Base-by-base conservation (phyloP, 2,888 invertebrate genomes). In the Cephus sareptanus region DNA sequence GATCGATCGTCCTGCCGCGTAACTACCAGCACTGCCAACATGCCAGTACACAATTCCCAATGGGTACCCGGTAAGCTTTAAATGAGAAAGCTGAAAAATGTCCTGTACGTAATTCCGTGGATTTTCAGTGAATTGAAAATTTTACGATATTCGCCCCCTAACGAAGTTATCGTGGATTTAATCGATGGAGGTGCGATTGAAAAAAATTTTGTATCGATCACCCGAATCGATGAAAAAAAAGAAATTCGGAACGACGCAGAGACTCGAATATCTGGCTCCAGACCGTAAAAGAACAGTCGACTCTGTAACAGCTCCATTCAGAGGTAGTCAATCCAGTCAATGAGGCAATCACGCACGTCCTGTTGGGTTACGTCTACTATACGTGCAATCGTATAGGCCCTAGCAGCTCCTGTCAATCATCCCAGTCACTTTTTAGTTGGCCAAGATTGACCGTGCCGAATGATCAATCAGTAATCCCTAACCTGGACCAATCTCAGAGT, bases 271-370 rank as follows among this genome's bases (percentile, higher is more conserved):
- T 56, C 56, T 56, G 23, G 56, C 56, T 9, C 56, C 71, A 71
- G 75, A 15, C 73, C 73, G 76, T 71, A 83, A 82, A 81, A 80
- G 81, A 82, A 79, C 83, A 83, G 69, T 80, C 79, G 80, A 81
- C 73, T 83, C 85, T 83, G 85, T 88, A 88, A 89, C 86, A 86
- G 88, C 87, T 86, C 87, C 87, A 89, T 89, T 89, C 89, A 88
- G 87, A 88, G 87, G 85, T 82, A 85, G 85, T 88, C 90, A 89
- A 88, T 89, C 87, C 89, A 85, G 87, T 88, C 89, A 90, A 90
- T 89, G 89, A 89, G 88, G 87, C 91, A 91, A 90, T 90, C 90
- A 88, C 87, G 89, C 85, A 89, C 90, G 89, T 90, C 90, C 90
- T 90, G 90, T 89, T 85, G 85, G 77, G 79, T 82, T 73, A 35